phyloP scores from a whole-genome alignment of 2,113 vertebrate species.

The Malurus melanocephalus region DNA sequence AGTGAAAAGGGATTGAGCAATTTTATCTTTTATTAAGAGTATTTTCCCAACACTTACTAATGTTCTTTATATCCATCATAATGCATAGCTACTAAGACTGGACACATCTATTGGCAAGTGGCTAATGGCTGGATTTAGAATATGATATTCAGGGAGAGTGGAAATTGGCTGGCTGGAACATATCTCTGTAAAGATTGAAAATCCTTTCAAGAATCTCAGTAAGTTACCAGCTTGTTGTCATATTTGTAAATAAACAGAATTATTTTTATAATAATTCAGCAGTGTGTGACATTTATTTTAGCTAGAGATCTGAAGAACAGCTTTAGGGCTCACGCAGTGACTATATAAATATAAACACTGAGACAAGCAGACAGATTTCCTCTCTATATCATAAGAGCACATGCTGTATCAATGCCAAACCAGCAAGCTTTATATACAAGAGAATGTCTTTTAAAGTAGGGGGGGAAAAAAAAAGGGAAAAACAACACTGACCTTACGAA shows the following conservation, averaged over 20 bases:
- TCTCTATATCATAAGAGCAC: slow-evolving; percentile 24
- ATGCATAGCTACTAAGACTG: not conserved
- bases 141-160: not conserved
- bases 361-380: slow-evolving; percentile 59
- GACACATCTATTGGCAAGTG: not conserved
- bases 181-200: slow-evolving; percentile 17
- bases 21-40: not conserved
- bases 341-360: slow-evolving; percentile 59
- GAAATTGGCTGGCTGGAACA: not conserved
- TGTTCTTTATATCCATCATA: not conserved
- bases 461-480: not conserved
- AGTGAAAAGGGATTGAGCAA: not conserved
- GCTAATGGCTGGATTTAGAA: not conserved
- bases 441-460: not conserved
- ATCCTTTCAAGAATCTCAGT: slow-evolving; percentile 22
- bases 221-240: slow-evolving; percentile 29
- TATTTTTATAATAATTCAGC: slow-evolving; percentile 61
- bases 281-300: slow-evolving; percentile 62
- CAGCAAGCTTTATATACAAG: not conserved
- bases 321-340: slow-evolving; percentile 42
- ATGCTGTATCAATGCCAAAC: slow-evolving; percentile 13
- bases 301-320: slow-evolving; percentile 53
- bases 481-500: not conserved
- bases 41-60: not conserved
- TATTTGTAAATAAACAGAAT: slow-evolving; percentile 68